phyloP scores from a whole-genome alignment of 2,888 invertebrate species.

The Sphaerophoria taeniata region DNA sequence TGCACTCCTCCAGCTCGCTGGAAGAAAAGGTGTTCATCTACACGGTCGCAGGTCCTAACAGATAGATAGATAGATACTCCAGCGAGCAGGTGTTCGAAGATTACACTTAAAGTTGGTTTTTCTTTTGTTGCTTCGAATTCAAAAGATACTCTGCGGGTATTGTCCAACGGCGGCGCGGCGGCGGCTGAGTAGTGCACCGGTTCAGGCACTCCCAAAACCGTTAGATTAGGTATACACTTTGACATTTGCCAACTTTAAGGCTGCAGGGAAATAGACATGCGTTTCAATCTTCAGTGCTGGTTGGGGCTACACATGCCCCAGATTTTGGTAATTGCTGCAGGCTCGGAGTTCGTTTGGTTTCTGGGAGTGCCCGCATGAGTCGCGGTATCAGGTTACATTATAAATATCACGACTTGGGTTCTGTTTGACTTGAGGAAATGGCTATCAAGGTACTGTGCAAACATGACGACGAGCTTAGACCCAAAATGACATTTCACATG shows the following conservation, averaged over 20 bases:
- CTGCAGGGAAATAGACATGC: slow-evolving; percentile 42
- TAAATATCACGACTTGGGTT: slow-evolving; percentile 53
- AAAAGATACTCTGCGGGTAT: too few species aligned
- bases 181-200: neutral
- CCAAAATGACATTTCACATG: slow-evolving; percentile 47
- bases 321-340: slow-evolving; percentile 68
- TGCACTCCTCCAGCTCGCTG: slow-evolving; percentile 34
- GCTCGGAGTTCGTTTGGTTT: slow-evolving; percentile 29
- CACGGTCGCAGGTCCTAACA: slow-evolving; percentile 13
- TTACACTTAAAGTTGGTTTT: slow-evolving; percentile 29
- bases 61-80: slow-evolving; percentile 2
- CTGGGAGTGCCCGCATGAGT: slow-evolving; percentile 52
- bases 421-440: slow-evolving; percentile 41
- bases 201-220: slow-evolving; percentile 57
- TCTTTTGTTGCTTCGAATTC: slow-evolving; percentile 11
- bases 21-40: slow-evolving; percentile 30
- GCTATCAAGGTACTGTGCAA: slow-evolving; percentile 27
- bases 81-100: slow-evolving; percentile 64
- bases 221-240: slow-evolving; percentile 51
- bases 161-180: too few species aligned
- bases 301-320: slow-evolving; percentile 64
- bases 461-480: slow-evolving; percentile 24
- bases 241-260: slow-evolving; percentile 39
- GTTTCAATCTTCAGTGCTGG: slow-evolving; percentile 41
- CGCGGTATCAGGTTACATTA: slow-evolving; percentile 44